Conservation (phyloP, 2,797 vertebrate species). For the Malacoctenus gilli region DNA sequence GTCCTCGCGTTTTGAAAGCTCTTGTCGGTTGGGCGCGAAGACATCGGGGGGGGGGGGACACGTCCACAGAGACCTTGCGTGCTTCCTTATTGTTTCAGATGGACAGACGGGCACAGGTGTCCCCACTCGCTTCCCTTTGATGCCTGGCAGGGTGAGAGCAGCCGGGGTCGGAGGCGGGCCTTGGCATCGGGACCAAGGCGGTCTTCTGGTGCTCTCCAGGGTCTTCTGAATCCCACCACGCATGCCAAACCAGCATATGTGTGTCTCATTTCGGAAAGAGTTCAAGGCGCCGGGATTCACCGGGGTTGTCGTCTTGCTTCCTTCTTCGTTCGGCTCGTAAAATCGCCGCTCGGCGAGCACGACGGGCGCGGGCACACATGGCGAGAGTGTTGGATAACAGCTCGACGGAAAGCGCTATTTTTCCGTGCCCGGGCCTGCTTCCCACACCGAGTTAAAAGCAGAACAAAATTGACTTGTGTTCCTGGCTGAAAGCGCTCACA, state of each 20-base stretch:
- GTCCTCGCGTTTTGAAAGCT: slow-evolving; percentile 40
- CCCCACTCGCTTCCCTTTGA: slow-evolving; percentile 56
- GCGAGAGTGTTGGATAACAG: slow-evolving; percentile 33
- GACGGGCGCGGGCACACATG: slow-evolving; percentile 28
- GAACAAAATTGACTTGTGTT: slow-evolving; percentile 23
- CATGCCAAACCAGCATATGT: slow-evolving; percentile 12
- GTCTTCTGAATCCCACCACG: slow-evolving; percentile 51
- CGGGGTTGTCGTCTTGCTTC: slow-evolving; percentile 36
- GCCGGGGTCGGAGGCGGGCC: slow-evolving; percentile 57
- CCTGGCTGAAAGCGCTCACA: slow-evolving; percentile 23
- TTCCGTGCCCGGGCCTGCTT: slow-evolving; percentile 39
- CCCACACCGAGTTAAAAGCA: slow-evolving; percentile 43
- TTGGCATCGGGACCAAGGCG: slow-evolving; percentile 37
- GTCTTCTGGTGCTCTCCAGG: slow-evolving; percentile 26
- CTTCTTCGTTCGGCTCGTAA: slow-evolving; percentile 27
- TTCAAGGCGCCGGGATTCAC: slow-evolving; percentile 4
- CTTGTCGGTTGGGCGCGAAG: slow-evolving; percentile 27
- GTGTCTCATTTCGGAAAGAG: slow-evolving; percentile 7
- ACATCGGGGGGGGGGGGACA: slow-evolving; percentile 15
- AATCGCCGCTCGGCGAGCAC: slow-evolving; percentile 16
- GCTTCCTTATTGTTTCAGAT: slow-evolving; percentile 34
- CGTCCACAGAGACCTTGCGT: slow-evolving; percentile 11
- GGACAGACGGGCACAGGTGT: slow-evolving; percentile 55
- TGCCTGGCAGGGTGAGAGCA: slow-evolving; percentile 56
- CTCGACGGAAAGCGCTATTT: slow-evolving; percentile 37